Percentiles rank a stretch among this genome's conserved stretches.
Evolutionary conservation across 2,113 vertebrate genomes (phyloP).

Genomic region (Phalacrocorax pelagicus): DNA sequence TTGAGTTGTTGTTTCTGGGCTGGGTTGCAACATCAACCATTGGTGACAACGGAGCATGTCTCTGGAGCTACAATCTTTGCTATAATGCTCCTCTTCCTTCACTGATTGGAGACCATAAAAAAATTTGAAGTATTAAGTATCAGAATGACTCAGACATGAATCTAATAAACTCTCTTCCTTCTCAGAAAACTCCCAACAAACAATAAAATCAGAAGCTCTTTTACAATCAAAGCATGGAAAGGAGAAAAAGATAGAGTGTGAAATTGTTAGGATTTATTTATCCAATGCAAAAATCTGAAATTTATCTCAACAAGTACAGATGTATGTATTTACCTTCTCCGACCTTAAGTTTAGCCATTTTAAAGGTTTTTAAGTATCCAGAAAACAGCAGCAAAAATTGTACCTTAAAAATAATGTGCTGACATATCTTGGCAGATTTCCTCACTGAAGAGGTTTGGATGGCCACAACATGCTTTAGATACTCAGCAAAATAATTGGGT

Average conservation of each 20-base stretch:
- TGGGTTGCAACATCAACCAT: background rate
- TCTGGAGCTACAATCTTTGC: background rate
- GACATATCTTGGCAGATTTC: background rate
- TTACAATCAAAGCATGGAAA: background rate
- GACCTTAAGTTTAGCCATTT: background rate
- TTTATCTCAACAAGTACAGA: background rate
- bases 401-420: background rate
- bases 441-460: background rate
- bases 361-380: background rate
- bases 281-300: fast-evolving
- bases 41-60: background rate
- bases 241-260: background rate
- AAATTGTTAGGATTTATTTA: background rate
- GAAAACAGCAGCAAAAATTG: background rate
- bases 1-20: background rate
- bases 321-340: background rate
- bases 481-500: background rate
- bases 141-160: background rate
- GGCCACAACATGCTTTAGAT: background rate
- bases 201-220: background rate
- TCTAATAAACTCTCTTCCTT: background rate
- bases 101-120: background rate
- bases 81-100: background rate
- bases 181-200: background rate
- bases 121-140: background rate